These are phyloP conservation scores for Coccyzus lansbergi DNA, from an alignment of 2,797 vertebrate genomes.

Conservation along the genomic window DNA sequence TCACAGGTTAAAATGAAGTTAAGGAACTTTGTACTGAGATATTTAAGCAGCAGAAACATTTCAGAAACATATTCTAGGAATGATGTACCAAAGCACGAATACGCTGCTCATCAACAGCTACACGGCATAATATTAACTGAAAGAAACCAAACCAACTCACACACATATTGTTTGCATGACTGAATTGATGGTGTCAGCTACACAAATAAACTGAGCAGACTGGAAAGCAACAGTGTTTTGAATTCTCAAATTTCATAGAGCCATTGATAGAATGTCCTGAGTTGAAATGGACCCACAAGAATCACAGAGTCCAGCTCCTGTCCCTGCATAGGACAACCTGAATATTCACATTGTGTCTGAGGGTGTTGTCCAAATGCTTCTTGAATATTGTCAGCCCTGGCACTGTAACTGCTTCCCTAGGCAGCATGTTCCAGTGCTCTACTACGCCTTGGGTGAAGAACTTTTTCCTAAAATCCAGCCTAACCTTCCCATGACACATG, in stretches of 20 bases:
- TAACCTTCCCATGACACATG: too few species aligned
- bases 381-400: too few species aligned
- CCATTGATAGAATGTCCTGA: too few species aligned
- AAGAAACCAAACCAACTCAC: neutral
- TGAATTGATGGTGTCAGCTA: neutral
- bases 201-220: accelerated
- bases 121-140: accelerated
- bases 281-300: too few species aligned
- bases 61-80: neutral
- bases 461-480: too few species aligned
- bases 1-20: neutral
- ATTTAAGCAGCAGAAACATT: neutral
- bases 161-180: accelerated
- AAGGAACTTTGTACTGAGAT: neutral
- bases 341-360: too few species aligned
- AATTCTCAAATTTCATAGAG: neutral
- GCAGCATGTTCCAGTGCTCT: too few species aligned
- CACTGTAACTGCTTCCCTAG: too few species aligned
- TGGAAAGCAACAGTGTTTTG: accelerated
- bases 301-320: too few species aligned
- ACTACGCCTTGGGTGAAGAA: too few species aligned
- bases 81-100: neutral
- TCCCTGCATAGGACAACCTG: too few species aligned
- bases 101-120: neutral
- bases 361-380: too few species aligned